phyloP scores from a whole-genome alignment of 1,140 invertebrate species.

The Argopecten irradians region DNA sequence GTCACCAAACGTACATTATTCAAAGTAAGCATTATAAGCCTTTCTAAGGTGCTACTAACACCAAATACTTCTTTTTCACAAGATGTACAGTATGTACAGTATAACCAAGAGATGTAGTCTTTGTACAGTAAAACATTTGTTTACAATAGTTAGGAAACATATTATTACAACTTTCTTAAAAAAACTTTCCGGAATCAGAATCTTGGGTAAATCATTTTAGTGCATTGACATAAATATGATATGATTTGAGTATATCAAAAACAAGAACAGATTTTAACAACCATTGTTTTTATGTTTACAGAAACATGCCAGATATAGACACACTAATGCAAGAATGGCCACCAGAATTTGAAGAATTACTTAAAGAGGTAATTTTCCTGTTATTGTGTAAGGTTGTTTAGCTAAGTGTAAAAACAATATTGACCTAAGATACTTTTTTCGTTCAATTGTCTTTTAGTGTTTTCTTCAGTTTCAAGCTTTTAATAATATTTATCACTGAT shows the following conservation, averaged over 20 bases:
- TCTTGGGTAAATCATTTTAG: not conserved
- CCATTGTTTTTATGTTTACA: constrained; percentile 75
- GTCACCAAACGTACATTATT: constrained; percentile 89
- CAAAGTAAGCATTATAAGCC: constrained; percentile 85
- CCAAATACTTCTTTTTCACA: too few species aligned
- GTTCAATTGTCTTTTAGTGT: not conserved
- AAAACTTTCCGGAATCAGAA: too few species aligned
- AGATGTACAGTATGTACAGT: too few species aligned
- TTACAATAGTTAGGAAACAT: too few species aligned
- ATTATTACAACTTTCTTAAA: too few species aligned
- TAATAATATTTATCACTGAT: too few species aligned
- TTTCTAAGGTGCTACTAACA: too few species aligned
- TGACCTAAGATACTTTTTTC: not conserved
- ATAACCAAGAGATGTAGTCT: too few species aligned
- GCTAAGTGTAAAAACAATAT: not conserved
- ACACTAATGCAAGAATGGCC: constrained; percentile 96
- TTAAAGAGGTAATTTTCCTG: constrained; percentile 81
- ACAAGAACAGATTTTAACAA: not conserved
- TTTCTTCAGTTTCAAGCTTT: too few species aligned
- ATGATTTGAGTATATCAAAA: not conserved
- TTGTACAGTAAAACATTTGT: too few species aligned
- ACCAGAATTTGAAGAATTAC: constrained; percentile 87
- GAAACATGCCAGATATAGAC: constrained; percentile 96
- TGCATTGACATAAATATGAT: not conserved
- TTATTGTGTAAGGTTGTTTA: not conserved